Conservation (phyloP, 2,888 invertebrate genomes). For the Magallana nippona region DNA sequence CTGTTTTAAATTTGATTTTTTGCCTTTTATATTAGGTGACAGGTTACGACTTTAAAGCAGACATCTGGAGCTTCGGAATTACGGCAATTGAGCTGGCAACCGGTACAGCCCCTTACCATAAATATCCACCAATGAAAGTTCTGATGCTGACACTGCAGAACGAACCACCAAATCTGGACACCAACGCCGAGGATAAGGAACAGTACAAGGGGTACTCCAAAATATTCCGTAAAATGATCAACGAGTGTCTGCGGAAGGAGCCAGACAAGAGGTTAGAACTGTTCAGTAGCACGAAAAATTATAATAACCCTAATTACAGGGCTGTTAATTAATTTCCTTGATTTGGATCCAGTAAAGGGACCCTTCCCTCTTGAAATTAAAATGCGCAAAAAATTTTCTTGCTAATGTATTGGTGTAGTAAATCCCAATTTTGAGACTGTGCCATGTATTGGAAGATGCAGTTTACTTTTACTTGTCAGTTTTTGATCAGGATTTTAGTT, state of each 20-base stretch:
- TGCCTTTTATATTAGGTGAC: conserved; percentile 80
- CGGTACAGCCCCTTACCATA: conserved; percentile 97
- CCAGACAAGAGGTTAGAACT: conserved; percentile 88
- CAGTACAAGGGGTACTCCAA: conserved; percentile 99
- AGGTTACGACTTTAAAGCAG: conserved; percentile 99
- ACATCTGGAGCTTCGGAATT: conserved; percentile 96
- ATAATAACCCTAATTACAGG: not conserved
- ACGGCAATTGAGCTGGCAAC: conserved; percentile 99
- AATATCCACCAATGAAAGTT: conserved; percentile 99
- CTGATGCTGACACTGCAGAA: conserved; percentile 98
- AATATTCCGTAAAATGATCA: conserved; percentile 96
- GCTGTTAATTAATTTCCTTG: no score
- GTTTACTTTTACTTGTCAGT: no score
- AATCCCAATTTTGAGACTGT: no score
- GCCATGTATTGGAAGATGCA: no score
- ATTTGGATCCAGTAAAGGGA: no score
- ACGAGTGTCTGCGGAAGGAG: conserved; percentile 97
- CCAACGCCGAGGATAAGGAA: conserved; percentile 96
- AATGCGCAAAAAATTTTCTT: no score
- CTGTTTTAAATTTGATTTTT: not conserved
- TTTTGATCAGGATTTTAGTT: no score
- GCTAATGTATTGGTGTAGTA: no score
- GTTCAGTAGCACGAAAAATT: not conserved
- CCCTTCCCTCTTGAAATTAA: no score
- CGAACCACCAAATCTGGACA: conserved; percentile 97